phyloP scores from a whole-genome alignment of 2,113 vertebrate species.

The Thryonomys swinderianus region DNA sequence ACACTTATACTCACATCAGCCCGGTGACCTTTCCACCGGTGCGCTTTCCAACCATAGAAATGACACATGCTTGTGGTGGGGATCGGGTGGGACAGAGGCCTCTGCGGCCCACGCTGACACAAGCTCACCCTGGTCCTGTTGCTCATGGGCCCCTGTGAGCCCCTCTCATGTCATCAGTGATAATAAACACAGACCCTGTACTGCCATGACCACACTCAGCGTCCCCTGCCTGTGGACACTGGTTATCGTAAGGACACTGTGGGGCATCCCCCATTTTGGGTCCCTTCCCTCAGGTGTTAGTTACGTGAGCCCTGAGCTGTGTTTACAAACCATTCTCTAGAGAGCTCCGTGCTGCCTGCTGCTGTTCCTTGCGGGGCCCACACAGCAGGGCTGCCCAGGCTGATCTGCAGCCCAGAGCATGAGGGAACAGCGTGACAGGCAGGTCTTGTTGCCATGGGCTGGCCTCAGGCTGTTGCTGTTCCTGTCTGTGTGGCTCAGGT shows the following conservation, averaged over 20 bases:
- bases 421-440: accelerated
- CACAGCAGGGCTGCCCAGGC: accelerated
- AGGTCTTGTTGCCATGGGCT: not conserved
- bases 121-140: too few relatives aligned
- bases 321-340: not conserved
- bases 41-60: not conserved
- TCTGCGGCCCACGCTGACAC: accelerated
- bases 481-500: not conserved
- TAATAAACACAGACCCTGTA: not conserved
- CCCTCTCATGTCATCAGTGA: too few relatives aligned
- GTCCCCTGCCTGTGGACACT: not conserved
- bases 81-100: accelerated
- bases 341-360: not conserved
- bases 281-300: not conserved
- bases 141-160: not conserved
- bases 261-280: not conserved
- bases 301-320: not conserved
- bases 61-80: accelerated
- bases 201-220: too few relatives aligned
- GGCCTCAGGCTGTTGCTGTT: not conserved
- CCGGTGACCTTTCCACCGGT: not conserved
- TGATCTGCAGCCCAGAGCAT: not conserved
- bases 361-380: not conserved
- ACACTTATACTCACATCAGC: not conserved
- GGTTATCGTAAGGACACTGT: not conserved